Conservation (phyloP, 2,113 vertebrate species). For the Lagopus muta region DNA sequence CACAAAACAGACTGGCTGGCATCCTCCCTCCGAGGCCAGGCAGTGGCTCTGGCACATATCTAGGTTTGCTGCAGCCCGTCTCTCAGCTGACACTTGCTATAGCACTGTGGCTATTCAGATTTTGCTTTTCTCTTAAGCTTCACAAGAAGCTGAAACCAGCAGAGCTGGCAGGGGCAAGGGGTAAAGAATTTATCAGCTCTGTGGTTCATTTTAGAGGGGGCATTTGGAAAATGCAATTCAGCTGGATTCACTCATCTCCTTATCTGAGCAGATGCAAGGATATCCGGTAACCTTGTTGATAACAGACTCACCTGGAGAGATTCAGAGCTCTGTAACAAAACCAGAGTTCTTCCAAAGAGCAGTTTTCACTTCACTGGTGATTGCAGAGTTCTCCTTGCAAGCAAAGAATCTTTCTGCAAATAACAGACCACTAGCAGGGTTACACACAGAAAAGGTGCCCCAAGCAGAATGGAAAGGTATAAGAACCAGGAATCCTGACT, state of each 20-base stretch:
- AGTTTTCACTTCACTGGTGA: not conserved
- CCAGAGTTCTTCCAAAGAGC: not conserved
- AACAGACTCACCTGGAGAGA: constrained; percentile 46
- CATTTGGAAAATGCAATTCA: constrained; percentile 20
- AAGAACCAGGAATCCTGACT: not conserved
- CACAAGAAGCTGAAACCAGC: not conserved
- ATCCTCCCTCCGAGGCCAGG: not conserved
- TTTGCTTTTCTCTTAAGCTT: not conserved
- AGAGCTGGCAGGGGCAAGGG: not conserved
- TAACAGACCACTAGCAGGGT: not conserved
- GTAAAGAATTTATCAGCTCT: constrained; percentile 32
- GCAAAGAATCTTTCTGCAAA: not conserved
- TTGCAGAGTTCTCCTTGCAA: constrained; percentile 4
- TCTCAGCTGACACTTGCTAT: not conserved
- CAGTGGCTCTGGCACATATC: not conserved
- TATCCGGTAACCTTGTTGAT: constrained; percentile 39
- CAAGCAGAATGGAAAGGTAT: not conserved
- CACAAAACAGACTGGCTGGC: not conserved
- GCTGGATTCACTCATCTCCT: constrained; percentile 48
- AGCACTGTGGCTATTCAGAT: not conserved
- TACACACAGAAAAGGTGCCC: not conserved
- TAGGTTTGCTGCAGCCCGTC: constrained; percentile 6
- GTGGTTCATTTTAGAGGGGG: constrained; percentile 12
- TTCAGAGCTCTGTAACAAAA: constrained; percentile 6
- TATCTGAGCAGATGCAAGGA: constrained; percentile 24